Conservation (phyloP, 2,888 invertebrate genomes). For the Cenopis cana region DNA sequence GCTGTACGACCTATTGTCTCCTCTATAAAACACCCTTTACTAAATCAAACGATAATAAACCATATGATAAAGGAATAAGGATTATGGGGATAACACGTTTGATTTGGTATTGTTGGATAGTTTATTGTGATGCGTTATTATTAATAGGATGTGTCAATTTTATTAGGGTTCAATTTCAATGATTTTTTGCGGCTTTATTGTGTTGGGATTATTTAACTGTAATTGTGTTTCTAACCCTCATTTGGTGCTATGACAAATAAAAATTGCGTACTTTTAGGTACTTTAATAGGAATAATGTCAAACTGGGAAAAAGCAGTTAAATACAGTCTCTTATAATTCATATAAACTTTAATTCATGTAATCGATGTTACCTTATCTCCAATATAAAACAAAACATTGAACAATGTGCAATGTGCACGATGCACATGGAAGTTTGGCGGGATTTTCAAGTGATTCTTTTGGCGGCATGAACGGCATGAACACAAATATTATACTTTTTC, state of each 20-base stretch:
- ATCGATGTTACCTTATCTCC: too few relatives aligned
- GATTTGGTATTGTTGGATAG: constrained; percentile 27
- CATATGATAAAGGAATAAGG: constrained; percentile 47
- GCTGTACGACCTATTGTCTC: constrained; percentile 68
- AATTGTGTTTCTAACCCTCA: constrained; percentile 1
- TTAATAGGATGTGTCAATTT: constrained; percentile 64
- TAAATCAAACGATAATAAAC: constrained; percentile 50
- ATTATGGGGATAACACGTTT: constrained; percentile 21
- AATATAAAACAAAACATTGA: too few relatives aligned
- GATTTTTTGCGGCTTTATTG: constrained; percentile 42
- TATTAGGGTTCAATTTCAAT: constrained; percentile 58
- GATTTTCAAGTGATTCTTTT: not conserved
- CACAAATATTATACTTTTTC: not conserved
- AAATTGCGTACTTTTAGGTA: too few relatives aligned
- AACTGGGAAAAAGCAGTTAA: not conserved
- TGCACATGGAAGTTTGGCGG: not conserved
- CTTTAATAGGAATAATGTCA: not conserved
- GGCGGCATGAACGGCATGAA: not conserved
- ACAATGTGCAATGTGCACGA: too few relatives aligned
- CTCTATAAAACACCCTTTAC: constrained; percentile 52
- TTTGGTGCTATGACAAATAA: constrained; percentile 3
- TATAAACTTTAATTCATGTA: too few relatives aligned
- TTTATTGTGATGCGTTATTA: constrained; percentile 56
- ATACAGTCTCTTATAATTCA: too few relatives aligned
- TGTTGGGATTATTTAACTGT: constrained; percentile 27